Base-by-base conservation (phyloP, 2,888 invertebrate species). In the Dryobota labecula region DNA sequence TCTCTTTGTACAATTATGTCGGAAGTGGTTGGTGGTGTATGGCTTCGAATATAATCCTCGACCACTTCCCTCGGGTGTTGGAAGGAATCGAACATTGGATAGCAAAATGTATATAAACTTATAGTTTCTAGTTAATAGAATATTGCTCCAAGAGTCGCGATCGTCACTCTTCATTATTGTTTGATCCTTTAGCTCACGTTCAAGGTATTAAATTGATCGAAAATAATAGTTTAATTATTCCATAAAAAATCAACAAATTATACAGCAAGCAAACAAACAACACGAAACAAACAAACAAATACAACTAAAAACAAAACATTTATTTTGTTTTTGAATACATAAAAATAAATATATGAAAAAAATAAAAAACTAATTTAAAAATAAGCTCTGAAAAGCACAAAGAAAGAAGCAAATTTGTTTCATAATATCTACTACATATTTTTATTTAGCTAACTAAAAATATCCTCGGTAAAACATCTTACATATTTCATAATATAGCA, bases 21-120 rank as follows among this genome's bases (percentile, higher is more conserved):
- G 67, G 75, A 75, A 67, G 82, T 62, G 70, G 65, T 30, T 11
- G n/a, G 24, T 4, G 43, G 18, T 64, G 76, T 80, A 53, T 47
- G 76, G 81, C 60, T 81, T 80, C 64, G 27, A 75, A 65, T 61
- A 70, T 70, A 65, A 80, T 47, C 56, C 56, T 11, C 45, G 11
- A 62, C 81, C 53, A 70, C 70, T 49, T 70, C 70, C 61, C n/a
- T 43, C 2, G 49, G 54, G 49, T 43, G 76, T 75, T 51, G 30
- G 38, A 63, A 49, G 51, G 18, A 75, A 68, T 80, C 58, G 49
- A 75, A 54, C 43, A 15, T 27, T 58, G 13, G 30, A 20, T 70
- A 27, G 45, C 13, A 33, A 2, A 47, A 47, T 24, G 15, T 38
- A 11, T 20, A 18, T 43, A 18, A 20, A 33, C n/a, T 30, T 68